phyloP scores from a whole-genome alignment of 2,888 invertebrate species.

The Ctena decussata region DNA sequence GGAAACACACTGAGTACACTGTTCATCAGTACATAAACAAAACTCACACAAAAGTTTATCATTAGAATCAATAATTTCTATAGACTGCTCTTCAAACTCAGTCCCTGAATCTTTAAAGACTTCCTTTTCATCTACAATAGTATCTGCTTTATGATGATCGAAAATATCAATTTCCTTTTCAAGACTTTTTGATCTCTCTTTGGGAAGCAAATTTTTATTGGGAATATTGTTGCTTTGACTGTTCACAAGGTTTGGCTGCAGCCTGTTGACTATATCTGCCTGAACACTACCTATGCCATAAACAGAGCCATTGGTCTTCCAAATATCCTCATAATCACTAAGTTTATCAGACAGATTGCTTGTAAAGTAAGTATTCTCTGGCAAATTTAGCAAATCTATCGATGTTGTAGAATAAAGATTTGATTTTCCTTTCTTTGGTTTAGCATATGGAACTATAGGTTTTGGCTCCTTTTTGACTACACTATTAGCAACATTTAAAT shows the following conservation, averaged over 20 bases:
- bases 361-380: constrained; percentile 90
- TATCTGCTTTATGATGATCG: constrained; percentile 15
- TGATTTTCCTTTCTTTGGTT: constrained; percentile 67
- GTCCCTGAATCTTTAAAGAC: constrained; percentile 45
- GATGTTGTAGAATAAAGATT: constrained; percentile 74
- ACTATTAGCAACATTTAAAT: constrained; percentile 17
- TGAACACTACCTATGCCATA: constrained; percentile 59
- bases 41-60: background rate
- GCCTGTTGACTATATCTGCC: constrained; percentile 49
- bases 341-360: constrained; percentile 96
- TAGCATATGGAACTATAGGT: constrained; percentile 58
- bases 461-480: constrained; percentile 45
- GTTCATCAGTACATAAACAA: constrained; percentile 7
- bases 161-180: background rate
- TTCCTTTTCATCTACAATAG: constrained; percentile 39
- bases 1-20: background rate
- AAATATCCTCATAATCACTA: constrained; percentile 98
- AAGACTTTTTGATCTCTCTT: background rate
- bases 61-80: background rate
- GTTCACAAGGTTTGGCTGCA: constrained; percentile 52
- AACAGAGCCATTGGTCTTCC: constrained; percentile 88
- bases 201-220: background rate
- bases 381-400: constrained; percentile 72
- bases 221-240: background rate
- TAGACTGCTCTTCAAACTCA: background rate